Base-by-base conservation (phyloP, 2,797 vertebrate species). In the Podarcis lilfordi region DNA sequence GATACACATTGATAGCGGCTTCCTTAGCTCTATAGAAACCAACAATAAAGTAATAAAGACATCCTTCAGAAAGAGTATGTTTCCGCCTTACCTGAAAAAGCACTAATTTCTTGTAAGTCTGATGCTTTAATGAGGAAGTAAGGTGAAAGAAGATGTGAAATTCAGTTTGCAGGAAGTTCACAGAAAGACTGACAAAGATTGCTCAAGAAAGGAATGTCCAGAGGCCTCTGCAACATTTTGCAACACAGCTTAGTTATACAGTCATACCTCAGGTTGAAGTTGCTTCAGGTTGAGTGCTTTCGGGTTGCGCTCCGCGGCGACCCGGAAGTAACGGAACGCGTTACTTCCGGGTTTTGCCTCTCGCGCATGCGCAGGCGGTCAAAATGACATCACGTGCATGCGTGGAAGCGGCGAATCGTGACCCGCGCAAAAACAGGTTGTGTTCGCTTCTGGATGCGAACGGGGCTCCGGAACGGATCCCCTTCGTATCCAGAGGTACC, bases 121-220 rank as follows among this genome's bases (percentile, higher is more conserved):
- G 5, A 29, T 85, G 23, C 5, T 21, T 80, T 92, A 80, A 29
- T 68, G 84, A 0, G 0, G 89, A 91, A 94, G 17, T 0, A 0
- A 82, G 86, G 11, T 23, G 66, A 69, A 72, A 27, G 40, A 23
- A 43, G 35, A 61, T 0, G 11, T 45, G 88, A 29, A 21, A 29
- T 82, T 6, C 8, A 23, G 1, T 27, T 89, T 29, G 88, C 25
- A 50, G 23, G 81, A 84, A 88, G 86, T 82, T 94, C 0, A 74
- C 3, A 66, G 7, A 0, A 15, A 64, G 29, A 25, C 4, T 66
- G 11, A 71, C 29, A 72, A 86, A 45, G 0, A 0, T 94, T 96
- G 90, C 9, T 50, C 91, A 95, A 95, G 21, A 45, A 21, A 0
- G 61, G 84, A 74, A 88, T 89, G 93, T 84, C 92, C 92, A 89